A percentile compares a stretch with the other conserved stretches of the same genome.
Evolutionary conservation across 2,888 invertebrate genomes (phyloP).

Genomic region (Pristionchus fissidentatus): DNA sequence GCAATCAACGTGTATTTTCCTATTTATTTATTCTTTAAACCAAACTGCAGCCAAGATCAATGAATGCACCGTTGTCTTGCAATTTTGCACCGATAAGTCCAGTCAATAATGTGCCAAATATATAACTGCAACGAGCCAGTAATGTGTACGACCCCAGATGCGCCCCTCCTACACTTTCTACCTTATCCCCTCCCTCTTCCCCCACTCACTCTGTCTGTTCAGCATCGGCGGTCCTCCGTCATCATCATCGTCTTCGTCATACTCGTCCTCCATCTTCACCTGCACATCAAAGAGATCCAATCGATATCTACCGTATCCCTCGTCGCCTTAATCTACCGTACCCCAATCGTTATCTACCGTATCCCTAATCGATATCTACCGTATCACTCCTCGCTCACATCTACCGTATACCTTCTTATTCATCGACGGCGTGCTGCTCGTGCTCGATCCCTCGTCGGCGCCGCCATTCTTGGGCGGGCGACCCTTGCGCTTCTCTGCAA

Average conservation of each 20-base stretch:
- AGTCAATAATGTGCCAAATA: too few relatives aligned
- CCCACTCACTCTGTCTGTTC: slow-evolving; percentile 26
- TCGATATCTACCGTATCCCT: too few relatives aligned
- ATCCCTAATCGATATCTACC: too few relatives aligned
- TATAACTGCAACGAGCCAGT: too few relatives aligned
- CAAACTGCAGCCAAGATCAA: neutral
- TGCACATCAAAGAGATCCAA: too few relatives aligned
- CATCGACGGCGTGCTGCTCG: neutral
- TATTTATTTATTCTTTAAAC: neutral
- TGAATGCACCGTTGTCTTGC: too few relatives aligned
- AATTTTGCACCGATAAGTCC: too few relatives aligned
- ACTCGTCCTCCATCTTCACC: slow-evolving; percentile 23
- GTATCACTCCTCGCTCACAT: neutral
- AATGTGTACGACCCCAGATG: too few relatives aligned
- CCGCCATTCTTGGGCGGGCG: slow-evolving; percentile 42
- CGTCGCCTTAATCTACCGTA: neutral
- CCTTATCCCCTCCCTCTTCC: too few relatives aligned
- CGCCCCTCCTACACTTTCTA: too few relatives aligned
- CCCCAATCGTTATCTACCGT: too few relatives aligned
- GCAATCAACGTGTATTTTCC: too few relatives aligned
- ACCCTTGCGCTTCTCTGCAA: slow-evolving; percentile 37
- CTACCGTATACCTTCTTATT: slow-evolving; percentile 7
- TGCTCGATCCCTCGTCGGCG: neutral
- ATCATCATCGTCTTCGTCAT: slow-evolving; percentile 24
- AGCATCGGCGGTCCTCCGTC: slow-evolving; percentile 37